Percentiles rank a stretch among this genome's conserved stretches.
phyloP scores from a whole-genome alignment of 1,140 invertebrate genomes.

The Ptiloglossa arizonensis region DNA sequence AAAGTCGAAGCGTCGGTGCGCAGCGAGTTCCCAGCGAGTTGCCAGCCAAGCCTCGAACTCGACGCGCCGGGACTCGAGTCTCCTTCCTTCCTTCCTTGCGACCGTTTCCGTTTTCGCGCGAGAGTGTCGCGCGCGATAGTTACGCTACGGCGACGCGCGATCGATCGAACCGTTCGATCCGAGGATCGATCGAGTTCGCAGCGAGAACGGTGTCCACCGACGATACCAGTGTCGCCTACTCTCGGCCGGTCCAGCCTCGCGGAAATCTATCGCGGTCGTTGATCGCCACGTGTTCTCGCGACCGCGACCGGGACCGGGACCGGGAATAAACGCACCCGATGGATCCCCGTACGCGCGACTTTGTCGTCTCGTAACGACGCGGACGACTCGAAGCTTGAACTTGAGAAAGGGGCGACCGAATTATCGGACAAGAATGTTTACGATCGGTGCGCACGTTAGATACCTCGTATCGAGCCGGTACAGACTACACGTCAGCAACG shows the following conservation, averaged over 20 bases:
- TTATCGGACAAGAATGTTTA: slow-evolving; percentile 62
- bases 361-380: background rate
- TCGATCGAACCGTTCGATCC: background rate
- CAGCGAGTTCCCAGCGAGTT: slow-evolving; percentile 66
- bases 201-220: background rate
- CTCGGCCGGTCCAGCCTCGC: background rate
- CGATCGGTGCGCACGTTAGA: slow-evolving; percentile 64
- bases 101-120: background rate
- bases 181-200: background rate
- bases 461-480: slow-evolving; percentile 55
- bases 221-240: slow-evolving; percentile 30
- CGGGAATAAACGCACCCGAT: too few relatives aligned
- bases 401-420: slow-evolving; percentile 25
- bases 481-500: slow-evolving; percentile 67
- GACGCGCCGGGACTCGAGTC: slow-evolving; percentile 32
- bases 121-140: background rate
- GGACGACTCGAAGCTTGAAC: slow-evolving; percentile 20
- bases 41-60: slow-evolving; percentile 51
- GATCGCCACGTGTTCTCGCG: slow-evolving; percentile 59
- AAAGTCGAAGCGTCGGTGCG: slow-evolving; percentile 66
- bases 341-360: too few relatives aligned
- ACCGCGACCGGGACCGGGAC: too few relatives aligned
- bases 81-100: background rate
- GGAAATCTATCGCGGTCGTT: slow-evolving; percentile 41
- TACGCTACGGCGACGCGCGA: slow-evolving; percentile 4